These are phyloP conservation scores for Noctua comes DNA, from an alignment of 2,888 invertebrate genomes.

Conservation along the genomic window DNA sequence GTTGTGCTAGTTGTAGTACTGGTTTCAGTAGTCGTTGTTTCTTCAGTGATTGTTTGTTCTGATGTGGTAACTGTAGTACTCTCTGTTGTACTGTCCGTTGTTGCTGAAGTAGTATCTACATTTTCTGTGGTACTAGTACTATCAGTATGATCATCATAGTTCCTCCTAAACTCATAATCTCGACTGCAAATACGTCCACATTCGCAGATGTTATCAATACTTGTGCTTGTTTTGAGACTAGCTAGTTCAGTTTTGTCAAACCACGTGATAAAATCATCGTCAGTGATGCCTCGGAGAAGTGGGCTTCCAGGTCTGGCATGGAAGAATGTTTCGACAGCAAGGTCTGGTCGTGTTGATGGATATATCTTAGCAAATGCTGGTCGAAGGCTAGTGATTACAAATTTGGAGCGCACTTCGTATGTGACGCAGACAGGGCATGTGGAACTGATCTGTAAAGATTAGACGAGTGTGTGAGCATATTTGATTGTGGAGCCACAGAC, in stretches of 20 bases:
- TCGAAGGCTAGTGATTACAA: slow-evolving; percentile 91
- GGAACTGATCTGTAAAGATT: slow-evolving; percentile 87
- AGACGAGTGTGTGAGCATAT: background rate
- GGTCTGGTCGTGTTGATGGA: slow-evolving; percentile 91
- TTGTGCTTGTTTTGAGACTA: slow-evolving; percentile 84
- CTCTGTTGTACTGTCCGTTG: slow-evolving; percentile 47
- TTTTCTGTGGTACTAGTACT: slow-evolving; percentile 52
- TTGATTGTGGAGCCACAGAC: background rate
- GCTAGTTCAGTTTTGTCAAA: slow-evolving; percentile 91
- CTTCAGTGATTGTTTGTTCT: slow-evolving; percentile 43
- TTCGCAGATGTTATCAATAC: slow-evolving; percentile 89
- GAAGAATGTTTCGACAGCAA: slow-evolving; percentile 92
- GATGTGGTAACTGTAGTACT: slow-evolving; percentile 38
- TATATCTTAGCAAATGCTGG: slow-evolving; percentile 92
- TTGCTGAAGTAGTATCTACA: slow-evolving; percentile 52
- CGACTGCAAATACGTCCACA: slow-evolving; percentile 88
- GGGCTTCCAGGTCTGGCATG: slow-evolving; percentile 91
- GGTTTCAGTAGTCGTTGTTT: slow-evolving; percentile 23
- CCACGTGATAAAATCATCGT: slow-evolving; percentile 92
- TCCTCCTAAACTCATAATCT: slow-evolving; percentile 84
- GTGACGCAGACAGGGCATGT: slow-evolving; percentile 92
- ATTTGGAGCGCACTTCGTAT: slow-evolving; percentile 90
- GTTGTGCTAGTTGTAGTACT: slow-evolving; percentile 33
- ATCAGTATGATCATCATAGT: slow-evolving; percentile 64
- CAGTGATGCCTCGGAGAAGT: slow-evolving; percentile 91